Conservation (phyloP, 1,140 invertebrate species). For the Asobara japonica region DNA sequence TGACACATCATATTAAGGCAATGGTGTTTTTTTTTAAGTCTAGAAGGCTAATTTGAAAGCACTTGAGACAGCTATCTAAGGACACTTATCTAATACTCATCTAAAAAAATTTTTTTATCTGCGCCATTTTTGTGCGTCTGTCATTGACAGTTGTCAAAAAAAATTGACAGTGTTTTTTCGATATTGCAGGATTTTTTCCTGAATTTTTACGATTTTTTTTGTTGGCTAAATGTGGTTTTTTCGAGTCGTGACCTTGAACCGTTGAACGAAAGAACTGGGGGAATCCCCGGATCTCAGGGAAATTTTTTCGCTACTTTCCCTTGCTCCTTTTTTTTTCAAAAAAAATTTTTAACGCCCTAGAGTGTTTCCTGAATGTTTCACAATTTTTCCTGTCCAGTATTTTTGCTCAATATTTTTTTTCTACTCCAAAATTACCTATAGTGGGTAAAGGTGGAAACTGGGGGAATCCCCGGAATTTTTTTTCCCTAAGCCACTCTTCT, state of each 20-base stretch:
- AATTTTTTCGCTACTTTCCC: no score
- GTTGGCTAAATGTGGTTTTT: no score
- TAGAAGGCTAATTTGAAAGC: slow-evolving; percentile 52
- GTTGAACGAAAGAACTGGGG: no score
- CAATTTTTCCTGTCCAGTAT: no score
- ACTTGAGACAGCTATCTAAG: slow-evolving; percentile 53
- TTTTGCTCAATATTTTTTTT: background rate
- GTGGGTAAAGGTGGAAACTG: background rate
- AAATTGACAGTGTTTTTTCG: background rate
- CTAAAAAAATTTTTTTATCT: background rate
- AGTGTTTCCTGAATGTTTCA: no score
- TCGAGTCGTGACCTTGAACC: no score
- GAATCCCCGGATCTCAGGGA: no score
- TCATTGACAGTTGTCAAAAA: background rate
- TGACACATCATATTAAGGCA: slow-evolving; percentile 37
- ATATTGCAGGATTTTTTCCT: no score
- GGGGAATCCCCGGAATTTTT: background rate
- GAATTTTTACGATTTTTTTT: no score
- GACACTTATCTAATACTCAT: slow-evolving; percentile 54
- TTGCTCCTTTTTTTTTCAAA: no score
- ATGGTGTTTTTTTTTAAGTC: slow-evolving; percentile 41
- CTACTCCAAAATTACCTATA: background rate
- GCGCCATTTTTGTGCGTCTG: background rate
- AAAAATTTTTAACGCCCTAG: no score
- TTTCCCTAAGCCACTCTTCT: background rate